Conservation (phyloP, 2,888 invertebrate species). For the Drosophila kanekoi region DNA sequence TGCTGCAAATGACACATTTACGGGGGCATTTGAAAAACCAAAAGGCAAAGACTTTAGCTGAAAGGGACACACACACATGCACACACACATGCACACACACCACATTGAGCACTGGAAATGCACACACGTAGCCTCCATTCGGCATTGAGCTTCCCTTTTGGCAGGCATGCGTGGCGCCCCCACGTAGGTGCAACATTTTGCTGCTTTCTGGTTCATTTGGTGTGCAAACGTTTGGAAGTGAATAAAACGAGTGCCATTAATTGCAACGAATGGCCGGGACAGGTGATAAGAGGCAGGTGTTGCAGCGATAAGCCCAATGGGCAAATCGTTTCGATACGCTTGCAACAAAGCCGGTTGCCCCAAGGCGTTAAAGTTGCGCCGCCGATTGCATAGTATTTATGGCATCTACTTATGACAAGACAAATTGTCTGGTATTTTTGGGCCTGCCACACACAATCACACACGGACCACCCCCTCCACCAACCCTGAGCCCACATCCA, state of each 20-base stretch:
- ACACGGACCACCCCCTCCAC: background rate
- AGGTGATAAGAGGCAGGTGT: conserved; percentile 13
- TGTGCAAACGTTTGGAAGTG: conserved; percentile 74
- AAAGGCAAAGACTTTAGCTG: conserved; percentile 13
- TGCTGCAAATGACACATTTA: conserved; percentile 66
- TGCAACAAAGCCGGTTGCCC: background rate
- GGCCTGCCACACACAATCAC: conserved; percentile 10
- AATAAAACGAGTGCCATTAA: conserved; percentile 72
- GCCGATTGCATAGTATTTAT: conserved; percentile 1
- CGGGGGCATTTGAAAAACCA: conserved; percentile 33
- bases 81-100: background rate
- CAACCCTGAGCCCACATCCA: background rate
- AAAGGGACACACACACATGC: conserved; percentile 3
- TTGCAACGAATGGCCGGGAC: conserved; percentile 50
- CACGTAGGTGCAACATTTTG: conserved; percentile 68
- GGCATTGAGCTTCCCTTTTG: conserved; percentile 13
- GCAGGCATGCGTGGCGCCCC: conserved; percentile 23
- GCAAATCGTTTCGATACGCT: conserved; percentile 44
- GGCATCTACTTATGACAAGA: conserved; percentile 49
- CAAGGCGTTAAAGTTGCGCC: background rate
- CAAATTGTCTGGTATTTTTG: conserved; percentile 52
- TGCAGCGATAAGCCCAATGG: conserved; percentile 50
- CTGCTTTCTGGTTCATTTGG: conserved; percentile 74
- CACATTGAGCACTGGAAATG: conserved; percentile 18
- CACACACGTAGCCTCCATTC: conserved; percentile 29